Evolutionary conservation across 2,888 invertebrate species (phyloP).

Genomic region (Hydraecia micacea): DNA sequence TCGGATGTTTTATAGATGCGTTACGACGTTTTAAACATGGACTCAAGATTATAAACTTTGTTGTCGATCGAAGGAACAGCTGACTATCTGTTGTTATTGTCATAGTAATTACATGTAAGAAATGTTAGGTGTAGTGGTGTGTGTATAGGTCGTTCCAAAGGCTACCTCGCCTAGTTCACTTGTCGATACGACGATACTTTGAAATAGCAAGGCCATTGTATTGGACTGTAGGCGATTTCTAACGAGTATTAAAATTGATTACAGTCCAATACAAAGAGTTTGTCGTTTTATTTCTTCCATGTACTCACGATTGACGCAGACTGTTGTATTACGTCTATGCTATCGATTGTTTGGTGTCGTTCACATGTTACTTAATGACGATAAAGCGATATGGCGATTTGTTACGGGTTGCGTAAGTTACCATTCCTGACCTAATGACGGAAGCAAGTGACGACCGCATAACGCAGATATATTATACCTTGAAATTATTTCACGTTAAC

Average conservation of each 20-base stretch:
- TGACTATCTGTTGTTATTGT: constrained; percentile 29
- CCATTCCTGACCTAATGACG: constrained; percentile 51
- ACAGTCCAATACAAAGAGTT: constrained; percentile 17
- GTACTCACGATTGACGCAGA: constrained; percentile 44
- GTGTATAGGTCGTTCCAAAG: neutral
- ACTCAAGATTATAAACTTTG: constrained; percentile 52
- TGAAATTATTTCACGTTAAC: constrained; percentile 40
- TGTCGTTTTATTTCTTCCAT: constrained; percentile 28
- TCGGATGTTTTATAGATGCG: constrained; percentile 68
- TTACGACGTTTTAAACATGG: constrained; percentile 53
- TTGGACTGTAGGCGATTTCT: neutral
- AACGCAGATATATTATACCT: constrained; percentile 35
- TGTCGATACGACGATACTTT: neutral
- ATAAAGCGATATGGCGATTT: constrained; percentile 51
- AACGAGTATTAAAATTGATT: constrained; percentile 32
- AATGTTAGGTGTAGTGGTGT: neutral
- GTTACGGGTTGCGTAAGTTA: constrained; percentile 45
- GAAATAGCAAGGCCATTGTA: constrained; percentile 15
- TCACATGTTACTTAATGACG: constrained; percentile 60
- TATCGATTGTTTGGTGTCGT: constrained; percentile 54
- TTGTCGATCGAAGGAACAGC: constrained; percentile 30
- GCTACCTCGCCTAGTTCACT: neutral
- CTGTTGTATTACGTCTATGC: constrained; percentile 44
- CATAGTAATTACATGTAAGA: constrained; percentile 3
- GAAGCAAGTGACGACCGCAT: constrained; percentile 32